These are phyloP conservation scores for Ichneumoninae sp. DNA, from an alignment of 2,888 invertebrate genomes.

Conservation along the genomic window DNA sequence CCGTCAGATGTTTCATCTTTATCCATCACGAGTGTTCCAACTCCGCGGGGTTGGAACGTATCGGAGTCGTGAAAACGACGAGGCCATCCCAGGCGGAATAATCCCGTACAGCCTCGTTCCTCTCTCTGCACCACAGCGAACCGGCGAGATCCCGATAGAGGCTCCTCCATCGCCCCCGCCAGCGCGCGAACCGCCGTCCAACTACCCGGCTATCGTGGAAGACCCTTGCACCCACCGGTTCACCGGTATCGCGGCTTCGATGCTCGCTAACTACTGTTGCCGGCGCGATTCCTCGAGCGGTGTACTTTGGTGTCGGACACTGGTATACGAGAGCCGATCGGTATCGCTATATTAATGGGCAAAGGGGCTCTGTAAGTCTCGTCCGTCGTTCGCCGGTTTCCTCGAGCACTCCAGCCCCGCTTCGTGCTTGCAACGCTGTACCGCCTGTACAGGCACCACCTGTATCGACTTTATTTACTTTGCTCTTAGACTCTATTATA, in stretches of 20 bases:
- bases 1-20: not conserved
- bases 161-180: conserved; percentile 28
- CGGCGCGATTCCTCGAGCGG: conserved; percentile 26
- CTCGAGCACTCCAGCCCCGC: conserved; percentile 5
- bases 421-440: conserved; percentile 30
- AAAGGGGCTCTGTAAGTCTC: conserved; percentile 49
- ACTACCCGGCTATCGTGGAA: not conserved
- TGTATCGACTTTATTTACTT: not conserved
- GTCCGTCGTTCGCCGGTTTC: not conserved
- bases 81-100: not conserved
- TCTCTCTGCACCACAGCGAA: conserved; percentile 32
- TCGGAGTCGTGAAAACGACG: not conserved
- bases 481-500: conserved; percentile 10
- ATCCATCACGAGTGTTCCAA: not conserved
- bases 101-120: conserved; percentile 25
- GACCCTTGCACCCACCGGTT: not conserved
- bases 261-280: conserved; percentile 22
- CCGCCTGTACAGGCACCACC: not conserved
- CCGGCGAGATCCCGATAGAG: conserved; percentile 38
- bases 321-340: conserved; percentile 46
- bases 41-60: too few relatives aligned
- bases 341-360: conserved; percentile 56
- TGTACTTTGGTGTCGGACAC: conserved; percentile 50
- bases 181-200: not conserved
- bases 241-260: conserved; percentile 8